phyloP scores from a whole-genome alignment of 2,888 invertebrate species.

The Tiphia femorata region DNA sequence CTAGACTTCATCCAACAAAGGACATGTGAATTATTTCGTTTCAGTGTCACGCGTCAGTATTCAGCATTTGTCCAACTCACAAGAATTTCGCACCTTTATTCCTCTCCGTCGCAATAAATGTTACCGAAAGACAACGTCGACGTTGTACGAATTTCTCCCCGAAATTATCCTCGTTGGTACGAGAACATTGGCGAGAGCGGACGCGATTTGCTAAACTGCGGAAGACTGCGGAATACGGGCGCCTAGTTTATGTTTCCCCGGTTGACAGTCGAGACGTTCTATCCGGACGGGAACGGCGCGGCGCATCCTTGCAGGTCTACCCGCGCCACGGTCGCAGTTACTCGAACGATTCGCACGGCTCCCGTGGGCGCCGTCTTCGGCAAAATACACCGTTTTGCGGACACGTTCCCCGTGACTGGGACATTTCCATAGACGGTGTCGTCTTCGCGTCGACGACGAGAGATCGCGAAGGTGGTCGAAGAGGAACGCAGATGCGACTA shows the following conservation, averaged over 20 bases:
- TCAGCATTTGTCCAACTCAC: too few relatives aligned
- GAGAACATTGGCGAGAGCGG: too few relatives aligned
- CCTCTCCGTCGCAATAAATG: too few relatives aligned
- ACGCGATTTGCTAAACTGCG: neutral
- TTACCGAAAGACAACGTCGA: too few relatives aligned
- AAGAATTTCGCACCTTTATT: too few relatives aligned
- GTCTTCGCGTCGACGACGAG: neutral
- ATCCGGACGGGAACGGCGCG: conserved; percentile 25
- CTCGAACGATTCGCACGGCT: conserved; percentile 43
- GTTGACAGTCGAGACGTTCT: conserved; percentile 31
- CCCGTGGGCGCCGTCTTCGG: conserved; percentile 44
- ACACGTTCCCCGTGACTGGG: neutral
- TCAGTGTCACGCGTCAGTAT: neutral
- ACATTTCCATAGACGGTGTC: neutral
- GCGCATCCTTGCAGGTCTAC: too few relatives aligned
- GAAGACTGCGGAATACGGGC: conserved; percentile 13
- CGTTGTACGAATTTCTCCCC: too few relatives aligned
- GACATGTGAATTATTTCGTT: neutral
- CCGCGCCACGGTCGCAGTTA: conserved; percentile 25
- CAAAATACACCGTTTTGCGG: conserved; percentile 40
- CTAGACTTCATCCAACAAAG: too few relatives aligned
- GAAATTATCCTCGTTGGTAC: too few relatives aligned
- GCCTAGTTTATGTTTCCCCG: conserved; percentile 39
- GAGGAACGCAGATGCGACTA: conserved; percentile 10
- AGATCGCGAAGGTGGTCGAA: conserved; percentile 2